Percentiles rank a stretch among this genome's conserved stretches.
Conservation (phyloP, 23 tunicate genomes). For the Styela plicata region DNA sequence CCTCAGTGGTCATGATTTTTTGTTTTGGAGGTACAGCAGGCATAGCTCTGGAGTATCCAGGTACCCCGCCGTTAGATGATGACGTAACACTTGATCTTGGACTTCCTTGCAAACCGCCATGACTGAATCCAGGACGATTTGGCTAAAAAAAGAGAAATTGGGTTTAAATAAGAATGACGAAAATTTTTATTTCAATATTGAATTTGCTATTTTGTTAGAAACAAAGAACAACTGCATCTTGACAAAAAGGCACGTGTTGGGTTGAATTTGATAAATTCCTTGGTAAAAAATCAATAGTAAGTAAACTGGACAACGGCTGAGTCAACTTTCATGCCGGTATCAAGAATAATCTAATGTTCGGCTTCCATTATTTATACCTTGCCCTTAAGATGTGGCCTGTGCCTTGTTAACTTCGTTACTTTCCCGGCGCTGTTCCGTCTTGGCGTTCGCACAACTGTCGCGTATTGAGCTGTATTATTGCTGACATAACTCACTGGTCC, state of each 20-base stretch:
- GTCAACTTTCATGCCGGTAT: no score
- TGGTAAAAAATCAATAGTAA: no score
- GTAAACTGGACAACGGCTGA: no score
- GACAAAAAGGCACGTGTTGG: no score
- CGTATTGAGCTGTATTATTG: conserved; percentile 6
- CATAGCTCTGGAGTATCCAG: conserved; percentile 22
- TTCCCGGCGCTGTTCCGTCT: conserved; percentile 30
- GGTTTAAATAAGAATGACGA: no score
- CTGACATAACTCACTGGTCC: conserved; percentile 13
- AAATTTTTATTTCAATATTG: no score
- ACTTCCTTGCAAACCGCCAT: conserved; percentile 9
- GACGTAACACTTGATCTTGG: conserved; percentile 41
- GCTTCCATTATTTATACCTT: conserved; percentile 10
- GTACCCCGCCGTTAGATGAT: conserved; percentile 46
- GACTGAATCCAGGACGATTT: conserved; percentile 58
- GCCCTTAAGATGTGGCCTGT: conserved; percentile 21
- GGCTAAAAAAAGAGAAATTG: conserved; percentile 53
- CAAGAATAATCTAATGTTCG: no score
- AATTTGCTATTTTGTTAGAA: no score
- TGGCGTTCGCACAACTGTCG: conserved; percentile 12
- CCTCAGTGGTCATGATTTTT: conserved; percentile 82
- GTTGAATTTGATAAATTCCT: no score
- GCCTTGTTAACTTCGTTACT: conserved; percentile 27
- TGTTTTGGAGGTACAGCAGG: conserved; percentile 72
- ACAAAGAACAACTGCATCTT: no score